Evolutionary conservation across 2,888 invertebrate genomes (phyloP).

Genomic region (Dermolepida albohirtum): DNA sequence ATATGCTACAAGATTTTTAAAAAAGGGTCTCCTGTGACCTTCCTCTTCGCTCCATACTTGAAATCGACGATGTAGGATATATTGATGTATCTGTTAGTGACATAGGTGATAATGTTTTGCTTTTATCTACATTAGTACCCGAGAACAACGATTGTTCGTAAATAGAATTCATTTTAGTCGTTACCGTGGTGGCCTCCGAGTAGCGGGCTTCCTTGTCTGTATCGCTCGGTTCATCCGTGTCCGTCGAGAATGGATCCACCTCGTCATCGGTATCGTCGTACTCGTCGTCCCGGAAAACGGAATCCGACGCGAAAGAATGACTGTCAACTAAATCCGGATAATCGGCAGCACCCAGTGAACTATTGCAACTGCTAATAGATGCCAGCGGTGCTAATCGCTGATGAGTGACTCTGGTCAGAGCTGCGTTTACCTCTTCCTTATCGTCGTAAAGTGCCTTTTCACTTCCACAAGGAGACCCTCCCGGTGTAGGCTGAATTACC

Average conservation of each 20-base stretch:
- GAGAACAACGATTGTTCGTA: slow-evolving; percentile 51
- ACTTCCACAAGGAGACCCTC: slow-evolving; percentile 84
- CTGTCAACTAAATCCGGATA: slow-evolving; percentile 61
- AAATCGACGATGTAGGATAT: slow-evolving; percentile 40
- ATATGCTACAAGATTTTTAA: slow-evolving; percentile 64
- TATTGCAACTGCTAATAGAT: slow-evolving; percentile 82
- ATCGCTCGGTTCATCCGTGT: slow-evolving; percentile 74
- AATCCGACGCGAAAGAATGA: slow-evolving; percentile 79
- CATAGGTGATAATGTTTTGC: slow-evolving; percentile 35
- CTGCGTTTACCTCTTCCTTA: slow-evolving; percentile 44
- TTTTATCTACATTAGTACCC: slow-evolving; percentile 33
- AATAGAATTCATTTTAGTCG: slow-evolving; percentile 58
- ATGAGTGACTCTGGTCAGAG: slow-evolving; percentile 52
- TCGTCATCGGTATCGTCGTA: slow-evolving; percentile 85
- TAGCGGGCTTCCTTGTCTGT: slow-evolving; percentile 56
- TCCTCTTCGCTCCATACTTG: slow-evolving; percentile 65
- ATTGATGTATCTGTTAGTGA: slow-evolving; percentile 44
- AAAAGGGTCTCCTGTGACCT: slow-evolving; percentile 86
- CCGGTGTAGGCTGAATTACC: slow-evolving; percentile 85
- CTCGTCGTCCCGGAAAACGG: slow-evolving; percentile 75
- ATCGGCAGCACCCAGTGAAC: slow-evolving; percentile 71
- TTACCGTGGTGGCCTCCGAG: slow-evolving; percentile 6
- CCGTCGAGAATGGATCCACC: slow-evolving; percentile 85
- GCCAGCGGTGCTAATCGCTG: slow-evolving; percentile 79
- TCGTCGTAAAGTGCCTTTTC: slow-evolving; percentile 69